phyloP scores from a whole-genome alignment of 23 tunicate genomes.

The Halocynthia roretzi region DNA sequence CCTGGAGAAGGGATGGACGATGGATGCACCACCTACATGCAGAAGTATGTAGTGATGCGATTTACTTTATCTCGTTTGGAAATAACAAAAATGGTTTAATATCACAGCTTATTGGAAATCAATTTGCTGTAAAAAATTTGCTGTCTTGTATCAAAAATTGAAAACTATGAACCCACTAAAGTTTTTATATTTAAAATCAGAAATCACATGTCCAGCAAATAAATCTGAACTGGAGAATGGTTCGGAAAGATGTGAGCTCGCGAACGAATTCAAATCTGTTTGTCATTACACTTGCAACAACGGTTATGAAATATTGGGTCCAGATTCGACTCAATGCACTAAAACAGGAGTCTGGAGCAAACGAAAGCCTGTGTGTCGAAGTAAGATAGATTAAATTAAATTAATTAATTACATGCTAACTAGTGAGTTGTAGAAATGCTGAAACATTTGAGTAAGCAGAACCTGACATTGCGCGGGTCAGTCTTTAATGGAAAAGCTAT shows the following conservation, averaged over 20 bases:
- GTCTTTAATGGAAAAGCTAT: no score
- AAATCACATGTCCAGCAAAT: slow-evolving; percentile 63
- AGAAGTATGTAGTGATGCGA: slow-evolving; percentile 39
- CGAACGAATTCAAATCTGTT: slow-evolving; percentile 45
- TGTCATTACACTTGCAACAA: slow-evolving; percentile 59
- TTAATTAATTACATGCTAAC: not conserved
- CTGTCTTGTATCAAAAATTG: not conserved
- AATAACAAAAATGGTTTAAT: no score
- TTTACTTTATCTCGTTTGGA: no score
- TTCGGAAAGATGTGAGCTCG: slow-evolving; percentile 45
- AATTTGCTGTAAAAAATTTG: not conserved
- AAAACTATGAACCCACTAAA: not conserved
- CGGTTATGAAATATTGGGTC: slow-evolving; percentile 56
- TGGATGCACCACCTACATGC: slow-evolving; percentile 47
- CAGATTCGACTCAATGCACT: slow-evolving; percentile 9
- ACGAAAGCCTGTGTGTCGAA: slow-evolving; percentile 1
- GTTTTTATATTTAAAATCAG: slow-evolving; percentile 13
- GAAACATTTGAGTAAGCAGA: not conserved
- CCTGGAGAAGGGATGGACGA: slow-evolving; percentile 53
- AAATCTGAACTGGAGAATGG: slow-evolving; percentile 32
- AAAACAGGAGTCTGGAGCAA: slow-evolving; percentile 23
- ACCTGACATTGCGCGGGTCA: not conserved
- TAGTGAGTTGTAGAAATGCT: not conserved
- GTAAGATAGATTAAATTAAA: not conserved
- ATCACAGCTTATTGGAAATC: not conserved